Base-by-base conservation (phyloP, 2,113 vertebrate genomes). In the Cyprinus carpio region DNA sequence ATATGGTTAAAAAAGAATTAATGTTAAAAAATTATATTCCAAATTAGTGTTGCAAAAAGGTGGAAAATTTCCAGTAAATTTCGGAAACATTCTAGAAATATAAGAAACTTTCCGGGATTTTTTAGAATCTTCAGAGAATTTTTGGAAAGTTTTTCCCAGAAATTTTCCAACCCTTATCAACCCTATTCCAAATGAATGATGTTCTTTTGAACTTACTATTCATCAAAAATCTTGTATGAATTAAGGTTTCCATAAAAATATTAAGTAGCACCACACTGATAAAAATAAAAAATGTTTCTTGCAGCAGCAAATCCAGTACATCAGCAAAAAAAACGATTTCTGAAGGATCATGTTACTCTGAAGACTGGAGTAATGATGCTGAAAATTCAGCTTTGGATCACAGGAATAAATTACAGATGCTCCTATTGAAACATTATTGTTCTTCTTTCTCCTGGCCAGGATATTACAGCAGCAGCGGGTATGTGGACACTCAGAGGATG, bases 391-490 rank as follows among this genome's bases (percentile, higher is more conserved):
- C 13, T 13, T 64, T 64, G 10, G n/a, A 29, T 29, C 2, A 65
- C 62, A 16, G 13, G 13, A 29, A 6, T 27, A 27, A 27, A 64
- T 64, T 27, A 27, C 11, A 67, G 15, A 29, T 43, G 13, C 16
- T 69, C 37, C 46, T 29, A 2, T 31, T 49, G 7, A 27, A 69
- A 20, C 15, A 23, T 5, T 12, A 37, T 0, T 82, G 8, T 80
- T 51, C 43, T 46, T 46, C 71, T 82, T 25, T 23, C 27, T 81
- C 13, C 37, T 88, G 89, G 83, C 40, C 87, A 98, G 98, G 96
- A 65, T 99, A 96, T 91, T 99, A 97, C 85, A 94, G 96, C 83
- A 95, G 92, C 91, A 93, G 91, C 82, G 92, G 90, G 88, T 98
- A 96, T 87, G 85, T 95, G 86, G 97, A 99, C 69, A 88, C 94